These are phyloP conservation scores for Cyprinodon tularosa DNA, from an alignment of 2,113 vertebrate species.

Conservation along the genomic window DNA sequence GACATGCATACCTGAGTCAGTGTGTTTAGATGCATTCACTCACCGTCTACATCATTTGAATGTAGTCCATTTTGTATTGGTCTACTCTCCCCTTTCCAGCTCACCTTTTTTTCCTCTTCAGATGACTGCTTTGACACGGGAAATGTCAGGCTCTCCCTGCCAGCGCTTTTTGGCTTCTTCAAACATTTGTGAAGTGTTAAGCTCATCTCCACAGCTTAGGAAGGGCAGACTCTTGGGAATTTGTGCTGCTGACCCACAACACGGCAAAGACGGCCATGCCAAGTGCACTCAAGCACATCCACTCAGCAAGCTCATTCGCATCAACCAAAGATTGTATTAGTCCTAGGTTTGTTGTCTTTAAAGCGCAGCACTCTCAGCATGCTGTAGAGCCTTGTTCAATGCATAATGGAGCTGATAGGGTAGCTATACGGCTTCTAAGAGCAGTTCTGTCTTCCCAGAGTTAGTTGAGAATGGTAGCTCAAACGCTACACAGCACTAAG, in stretches of 20 bases:
- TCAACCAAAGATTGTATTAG: slow-evolving; percentile 68
- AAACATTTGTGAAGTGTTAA: slow-evolving; percentile 78
- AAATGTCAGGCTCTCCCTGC: slow-evolving; percentile 67
- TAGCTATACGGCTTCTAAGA: slow-evolving; percentile 32
- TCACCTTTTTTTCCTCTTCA: slow-evolving; percentile 66
- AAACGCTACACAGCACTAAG: slow-evolving; percentile 1
- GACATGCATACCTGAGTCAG: not conserved
- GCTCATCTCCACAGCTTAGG: slow-evolving; percentile 71
- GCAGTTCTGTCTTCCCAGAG: slow-evolving; percentile 40
- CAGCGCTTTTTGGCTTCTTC: slow-evolving; percentile 68
- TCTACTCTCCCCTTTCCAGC: slow-evolving; percentile 39
- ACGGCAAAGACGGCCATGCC: slow-evolving; percentile 61
- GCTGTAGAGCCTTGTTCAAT: slow-evolving; percentile 36
- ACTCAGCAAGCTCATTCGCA: slow-evolving; percentile 59
- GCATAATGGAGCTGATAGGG: slow-evolving; percentile 50
- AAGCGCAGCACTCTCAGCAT: slow-evolving; percentile 51
- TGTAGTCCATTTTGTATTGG: slow-evolving; percentile 54
- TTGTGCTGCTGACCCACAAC: slow-evolving; percentile 62
- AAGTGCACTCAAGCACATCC: slow-evolving; percentile 67
- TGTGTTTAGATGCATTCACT: slow-evolving; percentile 27
- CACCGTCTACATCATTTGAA: slow-evolving; percentile 49
- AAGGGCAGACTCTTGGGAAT: slow-evolving; percentile 65
- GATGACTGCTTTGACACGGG: slow-evolving; percentile 55
- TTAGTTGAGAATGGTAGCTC: slow-evolving; percentile 25
- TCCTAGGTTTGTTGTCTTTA: slow-evolving; percentile 63